These are phyloP conservation scores for Scalopus aquaticus DNA, from an alignment of 2,113 vertebrate genomes.

Conservation along the genomic window DNA sequence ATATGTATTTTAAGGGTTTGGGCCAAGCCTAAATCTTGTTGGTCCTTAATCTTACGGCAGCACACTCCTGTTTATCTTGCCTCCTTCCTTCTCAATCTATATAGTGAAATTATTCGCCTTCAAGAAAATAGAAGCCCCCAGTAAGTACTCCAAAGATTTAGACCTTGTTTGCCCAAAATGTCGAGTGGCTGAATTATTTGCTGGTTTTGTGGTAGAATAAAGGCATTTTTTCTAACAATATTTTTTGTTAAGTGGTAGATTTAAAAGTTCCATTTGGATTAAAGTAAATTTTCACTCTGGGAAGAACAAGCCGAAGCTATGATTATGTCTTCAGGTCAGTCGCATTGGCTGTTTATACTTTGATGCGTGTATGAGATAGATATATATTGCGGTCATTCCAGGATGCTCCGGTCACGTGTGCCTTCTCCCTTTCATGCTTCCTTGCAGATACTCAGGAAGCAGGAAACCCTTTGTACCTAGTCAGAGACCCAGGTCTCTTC, in stretches of 20 bases:
- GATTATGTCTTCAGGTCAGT: neutral
- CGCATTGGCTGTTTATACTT: neutral
- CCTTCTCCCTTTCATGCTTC: neutral
- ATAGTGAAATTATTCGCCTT: neutral
- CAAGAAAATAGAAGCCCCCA: neutral
- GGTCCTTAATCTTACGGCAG: neutral
- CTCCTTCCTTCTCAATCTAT: neutral
- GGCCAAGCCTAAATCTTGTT: neutral
- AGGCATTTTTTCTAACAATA: neutral
- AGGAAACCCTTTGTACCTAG: no score
- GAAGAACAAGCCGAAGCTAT: neutral
- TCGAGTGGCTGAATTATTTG: neutral
- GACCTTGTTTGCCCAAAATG: neutral
- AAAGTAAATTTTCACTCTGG: neutral
- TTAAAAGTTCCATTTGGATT: neutral
- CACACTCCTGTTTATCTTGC: rapidly evolving
- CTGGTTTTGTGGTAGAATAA: neutral
- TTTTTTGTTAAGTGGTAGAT: neutral
- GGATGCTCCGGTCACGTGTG: neutral
- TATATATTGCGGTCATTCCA: no score
- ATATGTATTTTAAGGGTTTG: neutral
- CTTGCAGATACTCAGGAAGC: neutral
- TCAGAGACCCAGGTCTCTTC: no score
- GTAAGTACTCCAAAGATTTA: neutral
- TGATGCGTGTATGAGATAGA: neutral